These are phyloP conservation scores for Acromyrmex heyeri DNA, from an alignment of 1,140 invertebrate species.

Conservation along the genomic window DNA sequence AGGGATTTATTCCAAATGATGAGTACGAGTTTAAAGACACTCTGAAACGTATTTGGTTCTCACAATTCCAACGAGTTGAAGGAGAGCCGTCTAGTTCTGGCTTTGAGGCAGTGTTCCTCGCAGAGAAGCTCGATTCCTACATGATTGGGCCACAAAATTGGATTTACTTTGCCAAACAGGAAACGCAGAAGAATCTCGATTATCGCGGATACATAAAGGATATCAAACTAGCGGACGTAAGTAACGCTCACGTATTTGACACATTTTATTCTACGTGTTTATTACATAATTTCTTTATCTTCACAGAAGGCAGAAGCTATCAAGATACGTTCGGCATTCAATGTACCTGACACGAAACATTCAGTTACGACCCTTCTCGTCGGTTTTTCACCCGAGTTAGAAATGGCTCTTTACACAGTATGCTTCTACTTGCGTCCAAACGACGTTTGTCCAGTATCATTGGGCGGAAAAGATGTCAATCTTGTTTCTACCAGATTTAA, in stretches of 20 bases:
- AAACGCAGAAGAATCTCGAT: slow-evolving; percentile 86
- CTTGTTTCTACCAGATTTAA: slow-evolving; percentile 85
- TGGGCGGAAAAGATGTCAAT: slow-evolving; percentile 82
- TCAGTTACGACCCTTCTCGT: slow-evolving; percentile 88
- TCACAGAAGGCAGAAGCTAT: slow-evolving; percentile 86
- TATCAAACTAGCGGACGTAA: slow-evolving; percentile 84
- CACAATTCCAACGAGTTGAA: slow-evolving; percentile 87
- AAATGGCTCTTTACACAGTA: slow-evolving; percentile 90
- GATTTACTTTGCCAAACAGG: slow-evolving; percentile 88
- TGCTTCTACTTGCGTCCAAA: slow-evolving; percentile 88
- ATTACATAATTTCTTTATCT: slow-evolving; percentile 26
- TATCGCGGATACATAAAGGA: slow-evolving; percentile 88
- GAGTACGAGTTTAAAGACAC: slow-evolving; percentile 86
- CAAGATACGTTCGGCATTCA: slow-evolving; percentile 87
- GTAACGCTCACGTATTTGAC: slow-evolving; percentile 57
- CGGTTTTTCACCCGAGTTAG: slow-evolving; percentile 91
- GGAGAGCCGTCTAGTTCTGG: slow-evolving; percentile 87
- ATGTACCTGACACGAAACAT: slow-evolving; percentile 85
- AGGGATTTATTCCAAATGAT: slow-evolving; percentile 85
- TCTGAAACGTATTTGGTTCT: slow-evolving; percentile 87
- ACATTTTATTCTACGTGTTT: neutral
- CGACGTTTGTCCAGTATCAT: slow-evolving; percentile 84
- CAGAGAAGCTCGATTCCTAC: slow-evolving; percentile 87
- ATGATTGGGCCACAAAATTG: slow-evolving; percentile 89
- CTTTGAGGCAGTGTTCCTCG: slow-evolving; percentile 89